Percentiles rank a stretch among this genome's conserved stretches.
Evolutionary conservation across 2,888 invertebrate species (phyloP).

Genomic region (Ditylenchus weischeri): DNA sequence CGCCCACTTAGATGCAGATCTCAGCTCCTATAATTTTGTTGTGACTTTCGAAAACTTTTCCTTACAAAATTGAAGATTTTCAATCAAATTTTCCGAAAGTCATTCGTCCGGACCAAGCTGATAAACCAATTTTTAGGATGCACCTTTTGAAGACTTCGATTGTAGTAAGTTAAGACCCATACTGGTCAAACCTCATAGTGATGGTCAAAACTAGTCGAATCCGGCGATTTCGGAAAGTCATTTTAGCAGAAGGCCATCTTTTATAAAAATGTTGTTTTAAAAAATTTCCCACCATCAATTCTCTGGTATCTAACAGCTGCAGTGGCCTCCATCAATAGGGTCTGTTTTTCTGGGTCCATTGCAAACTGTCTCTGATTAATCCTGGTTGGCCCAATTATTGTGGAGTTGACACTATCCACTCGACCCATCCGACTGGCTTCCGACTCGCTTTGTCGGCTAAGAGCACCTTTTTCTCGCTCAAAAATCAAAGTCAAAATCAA

Average conservation of each 20-base stretch:
- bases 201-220: too few species aligned
- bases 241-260: background rate
- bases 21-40: too few species aligned
- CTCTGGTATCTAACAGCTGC: background rate
- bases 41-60: too few species aligned
- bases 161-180: too few species aligned
- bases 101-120: too few species aligned
- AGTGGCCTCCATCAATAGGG: constrained; percentile 1
- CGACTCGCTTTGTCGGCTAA: constrained; percentile 18
- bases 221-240: background rate
- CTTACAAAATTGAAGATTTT: too few species aligned
- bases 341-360: constrained; percentile 12
- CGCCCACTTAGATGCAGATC: too few species aligned
- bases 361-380: background rate
- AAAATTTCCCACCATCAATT: constrained; percentile 10
- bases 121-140: too few species aligned
- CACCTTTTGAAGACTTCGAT: too few species aligned
- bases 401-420: constrained; percentile 15
- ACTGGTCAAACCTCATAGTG: too few species aligned
- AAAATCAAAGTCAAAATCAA: background rate
- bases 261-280: background rate
- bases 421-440: constrained; percentile 18
- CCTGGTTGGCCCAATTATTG: background rate
- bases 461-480: background rate
- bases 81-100: too few species aligned